Evolutionary conservation across 30 jellyfish, hydroid and myxozoan species (phyloP).

Genomic region (Phacellophora camtschatica): DNA sequence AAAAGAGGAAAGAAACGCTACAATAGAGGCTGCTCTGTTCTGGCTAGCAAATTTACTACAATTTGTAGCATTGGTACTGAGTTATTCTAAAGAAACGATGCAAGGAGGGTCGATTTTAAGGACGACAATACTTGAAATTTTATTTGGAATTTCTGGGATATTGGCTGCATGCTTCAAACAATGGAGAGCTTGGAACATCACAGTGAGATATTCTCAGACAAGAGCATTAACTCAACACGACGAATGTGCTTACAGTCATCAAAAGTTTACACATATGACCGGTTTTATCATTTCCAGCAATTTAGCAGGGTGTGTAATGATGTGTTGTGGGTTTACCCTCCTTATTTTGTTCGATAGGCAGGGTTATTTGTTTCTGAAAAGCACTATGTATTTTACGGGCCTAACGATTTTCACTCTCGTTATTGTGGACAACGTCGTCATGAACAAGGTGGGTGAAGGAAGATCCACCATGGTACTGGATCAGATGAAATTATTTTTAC

Average conservation of each 20-base stretch:
- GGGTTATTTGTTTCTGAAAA: conserved; percentile 43
- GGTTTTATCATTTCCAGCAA: conserved; percentile 70
- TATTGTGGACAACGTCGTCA: conserved; percentile 54
- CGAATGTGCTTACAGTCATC: not conserved
- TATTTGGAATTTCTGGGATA: conserved; percentile 44
- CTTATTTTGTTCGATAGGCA: conserved; percentile 51
- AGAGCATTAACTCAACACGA: not conserved
- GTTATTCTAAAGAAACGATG: conserved; percentile 71
- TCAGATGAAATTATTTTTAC: conserved; percentile 48
- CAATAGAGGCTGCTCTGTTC: conserved; percentile 39
- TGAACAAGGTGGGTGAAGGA: conserved; percentile 53
- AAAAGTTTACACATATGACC: conserved; percentile 21
- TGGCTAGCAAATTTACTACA: conserved; percentile 55
- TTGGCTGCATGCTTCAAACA: conserved; percentile 58
- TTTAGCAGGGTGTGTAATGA: conserved; percentile 67
- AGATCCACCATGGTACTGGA: conserved; percentile 39
- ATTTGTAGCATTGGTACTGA: conserved; percentile 52
- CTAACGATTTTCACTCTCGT: conserved; percentile 45
- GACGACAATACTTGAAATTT: conserved; percentile 51
- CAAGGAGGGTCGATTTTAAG: conserved; percentile 23
- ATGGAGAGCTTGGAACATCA: conserved; percentile 52
- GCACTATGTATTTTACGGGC: conserved; percentile 73
- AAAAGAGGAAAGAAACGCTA: conserved; percentile 10
- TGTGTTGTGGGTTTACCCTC: conserved; percentile 53
- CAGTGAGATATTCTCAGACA: not conserved